Evolutionary conservation across 23 tunicate genomes (phyloP), one percentile per base, ranked within the genome.

Genomic region (Clavelina lepadiformis): DNA sequence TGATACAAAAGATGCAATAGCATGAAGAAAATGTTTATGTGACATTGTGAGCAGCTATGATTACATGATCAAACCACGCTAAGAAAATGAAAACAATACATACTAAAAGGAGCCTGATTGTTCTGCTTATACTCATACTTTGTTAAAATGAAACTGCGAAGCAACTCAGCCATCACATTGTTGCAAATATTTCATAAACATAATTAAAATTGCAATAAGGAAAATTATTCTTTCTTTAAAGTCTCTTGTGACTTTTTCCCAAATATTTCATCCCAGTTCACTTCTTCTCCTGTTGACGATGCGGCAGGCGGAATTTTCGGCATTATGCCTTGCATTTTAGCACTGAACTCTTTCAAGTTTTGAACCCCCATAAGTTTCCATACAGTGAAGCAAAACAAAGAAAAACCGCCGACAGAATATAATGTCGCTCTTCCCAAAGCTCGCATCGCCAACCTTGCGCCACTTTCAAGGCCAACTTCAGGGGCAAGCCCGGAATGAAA

Each of bases 241-340:
- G 49, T 11, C 30, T 56, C 28, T 56, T 71, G 35, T 7, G 26
- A 46, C 29, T 73, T 80, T 21, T 77, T 68, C 11, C 67, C 63
- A 61, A 89, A 74, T 31, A 81, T 67, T 53, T 89, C 89, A 69
- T 89, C 89, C 97, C 97, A 89, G 66, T 89, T 80, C 6, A 81
- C 65, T 26, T 61, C 75, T 73, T 89, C 85, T 18, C 56, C 67
- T 0, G 71, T 58, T 1, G 89, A 61, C 11, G 41, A 51, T 29
- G 67, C 56, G 30, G 76, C 82, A 7, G 91, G 83, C 4, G 88
- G 76, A 22, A 89, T 65, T 45, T 45, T 69, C 2, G 97, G 97
- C 69, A 81, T 83, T 31, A 61, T 28, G 5, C 83, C 55, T 63
- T 86, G 91, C 83, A 89, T 63, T 69, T 75, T 89, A 3, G 68